Evolutionary conservation across 2,113 vertebrate genomes (phyloP), one percentile per base, ranked within the genome.

Genomic region (Syrmaticus mikado): DNA sequence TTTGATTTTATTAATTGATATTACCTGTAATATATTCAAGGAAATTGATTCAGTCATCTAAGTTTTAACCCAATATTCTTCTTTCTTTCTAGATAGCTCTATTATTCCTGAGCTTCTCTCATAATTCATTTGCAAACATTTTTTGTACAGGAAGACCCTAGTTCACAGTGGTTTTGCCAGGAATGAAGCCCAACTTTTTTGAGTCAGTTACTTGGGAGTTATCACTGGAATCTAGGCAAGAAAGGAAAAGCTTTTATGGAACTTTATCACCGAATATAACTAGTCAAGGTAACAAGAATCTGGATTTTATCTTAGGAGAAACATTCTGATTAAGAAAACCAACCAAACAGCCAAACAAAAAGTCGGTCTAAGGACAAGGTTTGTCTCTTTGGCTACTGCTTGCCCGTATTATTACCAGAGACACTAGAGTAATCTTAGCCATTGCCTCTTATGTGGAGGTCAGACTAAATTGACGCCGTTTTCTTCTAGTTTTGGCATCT

Each of bases 1-100:
- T 93, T 92, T 85, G 64, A 82, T 91, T 92, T 85, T 85, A 77
- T 91, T 89, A 87, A 60, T 72, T 80, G 50, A 52, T 81, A 41
- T 71, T 78, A 52, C 65, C 34, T 89, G 36, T 81, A 87, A 64
- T 20, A 38, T 89, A 52, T 85, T 76, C 43, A 80, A 87, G 79
- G 46, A 91, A 93, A 85, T 79, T 27, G 17, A 30, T 82, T 95
- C 41, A 89, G 64, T 64, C 24, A 82, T 62, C 55, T 71, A 72
- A 76, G 50, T 66, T 86, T 89, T 79, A 93, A 92, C 68, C 40
- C 28, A 89, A 75, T 76, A 32, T 52, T 55, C 2, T 38, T 61
- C 53, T 57, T 57, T 57, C 18, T 18, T 55, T 46, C 45, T 13
- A 50, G 48, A 64, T 11, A 79, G 5, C 27, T 32, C 68, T 64